Evolutionary conservation across 1,140 invertebrate genomes (phyloP), one percentile per base, ranked within the genome.

Genomic region (Charaxes varanes): DNA sequence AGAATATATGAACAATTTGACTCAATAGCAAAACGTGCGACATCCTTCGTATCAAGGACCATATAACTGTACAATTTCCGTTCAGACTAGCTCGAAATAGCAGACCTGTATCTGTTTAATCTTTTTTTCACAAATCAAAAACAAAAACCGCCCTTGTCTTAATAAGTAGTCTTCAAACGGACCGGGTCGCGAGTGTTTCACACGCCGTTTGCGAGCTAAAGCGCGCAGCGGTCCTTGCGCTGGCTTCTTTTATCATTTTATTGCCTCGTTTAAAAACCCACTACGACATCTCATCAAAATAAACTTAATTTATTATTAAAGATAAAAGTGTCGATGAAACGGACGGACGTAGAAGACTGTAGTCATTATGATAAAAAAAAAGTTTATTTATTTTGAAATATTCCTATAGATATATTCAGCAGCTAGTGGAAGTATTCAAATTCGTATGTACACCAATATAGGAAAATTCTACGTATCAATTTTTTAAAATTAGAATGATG

Each of bases 11-110:
- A n/a, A n/a, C n/a, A n/a, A n/a, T n/a, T n/a, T n/a, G n/a, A n/a
- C n/a, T n/a, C n/a, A n/a, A n/a, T n/a, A n/a, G n/a, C n/a, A n/a
- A 30, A 30, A 30, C 13, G 45, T 53, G 56, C 63, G 55, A 69
- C 66, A 70, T 80, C 65, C 68, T 62, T 61, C n/a, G n/a, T 61
- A 62, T 63, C 65, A 46, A 60, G 69, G 62, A 51, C 59, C 51
- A 56, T 52, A 62, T 82, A 82, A 82, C 78, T 78, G 78, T 82
- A 76, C 73, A 69, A 56, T 82, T 76, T 82, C 78, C 74, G 78
- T 72, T 82, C 66, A 62, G 73, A 77, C 69, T 61, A 70, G 53
- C 69, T 77, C 78, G 62, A 77, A 81, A 82, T 82, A 82, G 73
- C 74, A 70, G 77, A 82, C 78, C 73, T 68, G 78, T 80, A 76